These are phyloP conservation scores for Lasioglossum oenotherae DNA, from an alignment of 2,888 invertebrate species.

Conservation along the genomic window DNA sequence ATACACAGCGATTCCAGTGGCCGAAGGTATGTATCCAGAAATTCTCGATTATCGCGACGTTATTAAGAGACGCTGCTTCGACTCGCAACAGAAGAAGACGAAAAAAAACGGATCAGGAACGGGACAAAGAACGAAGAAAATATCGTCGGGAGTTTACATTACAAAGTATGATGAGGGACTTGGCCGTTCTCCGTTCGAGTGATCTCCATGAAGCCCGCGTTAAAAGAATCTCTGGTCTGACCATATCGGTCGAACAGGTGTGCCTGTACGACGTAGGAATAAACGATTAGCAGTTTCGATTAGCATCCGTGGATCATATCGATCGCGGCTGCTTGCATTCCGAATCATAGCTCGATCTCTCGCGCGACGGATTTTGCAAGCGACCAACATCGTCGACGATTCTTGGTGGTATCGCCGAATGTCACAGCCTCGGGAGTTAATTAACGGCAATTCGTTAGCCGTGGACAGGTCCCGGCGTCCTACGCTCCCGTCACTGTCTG, in stretches of 20 bases:
- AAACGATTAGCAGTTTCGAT: constrained; percentile 72
- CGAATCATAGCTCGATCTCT: constrained; percentile 39
- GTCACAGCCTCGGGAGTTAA: constrained; percentile 29
- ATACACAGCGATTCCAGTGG: not conserved
- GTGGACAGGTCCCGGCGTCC: not conserved
- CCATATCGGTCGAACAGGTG: constrained; percentile 79
- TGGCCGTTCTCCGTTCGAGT: constrained; percentile 56
- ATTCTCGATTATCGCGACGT: constrained; percentile 14
- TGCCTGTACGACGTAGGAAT: constrained; percentile 72
- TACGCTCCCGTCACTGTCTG: no score
- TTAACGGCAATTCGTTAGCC: constrained; percentile 41
- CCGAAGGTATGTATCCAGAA: not conserved
- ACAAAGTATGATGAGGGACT: constrained; percentile 73
- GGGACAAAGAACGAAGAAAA: constrained; percentile 51
- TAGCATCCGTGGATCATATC: constrained; percentile 74
- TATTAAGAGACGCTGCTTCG: constrained; percentile 36
- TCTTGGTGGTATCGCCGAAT: not conserved
- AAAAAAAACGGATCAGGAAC: constrained; percentile 22
- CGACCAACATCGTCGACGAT: not conserved
- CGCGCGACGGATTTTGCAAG: constrained; percentile 52
- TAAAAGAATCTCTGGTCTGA: constrained; percentile 74
- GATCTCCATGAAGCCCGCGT: constrained; percentile 70
- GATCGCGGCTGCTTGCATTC: constrained; percentile 69
- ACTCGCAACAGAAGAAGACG: not conserved
- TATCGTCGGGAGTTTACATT: constrained; percentile 62